A percentile compares a stretch with the other conserved stretches of the same genome.
Evolutionary conservation across 2,888 invertebrate species (phyloP).

Genomic region (Drosophila quasianomalipes): DNA sequence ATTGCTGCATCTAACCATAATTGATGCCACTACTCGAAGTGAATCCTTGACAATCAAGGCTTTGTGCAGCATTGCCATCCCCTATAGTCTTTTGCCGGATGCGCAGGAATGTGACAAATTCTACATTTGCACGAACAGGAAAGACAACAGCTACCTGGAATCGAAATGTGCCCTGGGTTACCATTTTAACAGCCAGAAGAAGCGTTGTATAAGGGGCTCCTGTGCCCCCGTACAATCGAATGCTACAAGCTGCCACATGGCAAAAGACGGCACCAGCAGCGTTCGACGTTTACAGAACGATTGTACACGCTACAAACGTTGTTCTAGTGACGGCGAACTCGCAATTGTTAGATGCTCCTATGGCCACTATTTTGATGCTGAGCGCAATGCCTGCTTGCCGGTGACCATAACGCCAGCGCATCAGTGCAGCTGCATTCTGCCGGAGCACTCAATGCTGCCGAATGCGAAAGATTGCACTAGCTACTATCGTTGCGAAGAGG

Average conservation of each 20-base stretch:
- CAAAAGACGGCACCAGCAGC: not conserved
- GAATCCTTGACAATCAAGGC: not conserved
- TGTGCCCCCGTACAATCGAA: not conserved
- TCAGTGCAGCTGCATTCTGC: constrained; percentile 71
- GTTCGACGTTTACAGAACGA: constrained; percentile 18
- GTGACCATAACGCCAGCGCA: constrained; percentile 48
- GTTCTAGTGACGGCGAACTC: constrained; percentile 13
- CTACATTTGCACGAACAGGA: constrained; percentile 55
- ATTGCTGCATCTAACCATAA: constrained; percentile 7
- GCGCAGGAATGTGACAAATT: constrained; percentile 62
- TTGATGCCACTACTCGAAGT: not conserved
- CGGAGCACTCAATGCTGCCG: constrained; percentile 50
- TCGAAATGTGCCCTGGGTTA: not conserved
- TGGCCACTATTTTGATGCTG: constrained; percentile 25
- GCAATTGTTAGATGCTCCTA: constrained; percentile 10
- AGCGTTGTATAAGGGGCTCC: constrained; percentile 12
- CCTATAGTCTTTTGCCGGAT: constrained; percentile 50
- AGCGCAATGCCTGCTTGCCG: constrained; percentile 51
- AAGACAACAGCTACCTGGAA: constrained; percentile 28
- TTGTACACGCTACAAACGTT: constrained; percentile 21
- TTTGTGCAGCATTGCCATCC: constrained; percentile 11
- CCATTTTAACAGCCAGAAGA: constrained; percentile 9
- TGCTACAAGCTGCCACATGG: not conserved
- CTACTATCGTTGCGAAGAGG: constrained; percentile 22
- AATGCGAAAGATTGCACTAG: constrained; percentile 17